These are phyloP conservation scores for Labeo calbasu DNA, from an alignment of 2,797 vertebrate species.

Conservation along the genomic window DNA sequence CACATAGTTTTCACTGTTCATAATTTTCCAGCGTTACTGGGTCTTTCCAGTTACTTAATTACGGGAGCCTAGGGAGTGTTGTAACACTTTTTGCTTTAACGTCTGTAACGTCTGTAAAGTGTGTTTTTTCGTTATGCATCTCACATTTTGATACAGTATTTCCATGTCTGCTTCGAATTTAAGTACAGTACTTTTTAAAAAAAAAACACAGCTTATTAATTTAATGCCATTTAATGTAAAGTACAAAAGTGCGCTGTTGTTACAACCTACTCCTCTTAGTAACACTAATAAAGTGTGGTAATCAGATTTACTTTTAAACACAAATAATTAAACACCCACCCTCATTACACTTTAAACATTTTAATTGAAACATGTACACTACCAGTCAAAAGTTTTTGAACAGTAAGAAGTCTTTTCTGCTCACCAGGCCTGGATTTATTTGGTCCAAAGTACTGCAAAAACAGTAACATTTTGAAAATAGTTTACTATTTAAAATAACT, in stretches of 20 bases:
- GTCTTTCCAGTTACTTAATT: background rate
- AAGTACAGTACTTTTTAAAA: background rate
- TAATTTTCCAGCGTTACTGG: background rate
- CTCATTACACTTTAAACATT: background rate
- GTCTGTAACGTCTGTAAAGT: background rate
- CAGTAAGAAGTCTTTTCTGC: too few species aligned
- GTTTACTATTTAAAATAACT: too few species aligned
- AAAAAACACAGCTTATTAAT: background rate
- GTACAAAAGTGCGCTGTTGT: background rate
- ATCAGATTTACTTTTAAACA: too few species aligned
- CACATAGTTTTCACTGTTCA: background rate
- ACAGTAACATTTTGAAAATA: too few species aligned
- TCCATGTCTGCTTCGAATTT: background rate
- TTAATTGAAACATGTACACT: background rate
- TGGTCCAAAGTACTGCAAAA: too few species aligned
- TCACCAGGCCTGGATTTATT: too few species aligned
- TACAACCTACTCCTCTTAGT: background rate
- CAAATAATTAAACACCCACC: background rate
- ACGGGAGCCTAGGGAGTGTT: background rate
- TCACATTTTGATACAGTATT: background rate
- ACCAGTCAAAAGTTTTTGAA: too few species aligned
- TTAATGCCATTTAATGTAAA: background rate
- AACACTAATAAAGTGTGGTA: background rate
- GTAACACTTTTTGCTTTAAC: background rate
- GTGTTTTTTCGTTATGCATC: background rate